Evolutionary conservation across 2,888 invertebrate species (phyloP).

Genomic region (Monopis laevigella): DNA sequence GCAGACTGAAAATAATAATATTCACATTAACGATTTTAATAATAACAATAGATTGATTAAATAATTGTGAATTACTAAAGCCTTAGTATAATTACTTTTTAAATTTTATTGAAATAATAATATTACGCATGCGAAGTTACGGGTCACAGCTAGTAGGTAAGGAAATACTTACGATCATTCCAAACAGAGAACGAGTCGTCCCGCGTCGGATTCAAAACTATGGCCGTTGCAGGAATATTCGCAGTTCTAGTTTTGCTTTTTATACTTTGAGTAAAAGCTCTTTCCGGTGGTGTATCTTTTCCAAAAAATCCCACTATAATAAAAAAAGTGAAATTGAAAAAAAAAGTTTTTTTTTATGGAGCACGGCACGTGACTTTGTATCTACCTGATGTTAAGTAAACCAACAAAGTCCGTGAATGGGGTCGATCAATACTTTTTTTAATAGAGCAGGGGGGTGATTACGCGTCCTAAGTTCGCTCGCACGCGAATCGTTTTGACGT

Average conservation of each 20-base stretch:
- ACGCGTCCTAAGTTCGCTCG: too few relatives aligned
- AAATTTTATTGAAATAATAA: background rate
- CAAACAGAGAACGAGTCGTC: background rate
- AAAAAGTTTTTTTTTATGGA: background rate
- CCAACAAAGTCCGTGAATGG: too few relatives aligned
- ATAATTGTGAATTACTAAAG: background rate
- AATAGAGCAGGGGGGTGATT: too few relatives aligned
- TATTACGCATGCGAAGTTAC: background rate
- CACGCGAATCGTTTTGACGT: too few relatives aligned
- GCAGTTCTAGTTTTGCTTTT: background rate
- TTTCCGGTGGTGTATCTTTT: background rate
- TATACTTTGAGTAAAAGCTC: conserved; percentile 1
- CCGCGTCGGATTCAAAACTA: background rate
- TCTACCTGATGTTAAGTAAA: too few relatives aligned
- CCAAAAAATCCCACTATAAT: conserved; percentile 6
- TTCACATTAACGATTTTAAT: background rate
- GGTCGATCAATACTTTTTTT: too few relatives aligned
- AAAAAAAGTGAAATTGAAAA: too few relatives aligned
- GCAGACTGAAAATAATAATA: conserved; percentile 53
- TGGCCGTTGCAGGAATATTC: background rate
- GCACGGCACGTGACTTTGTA: too few relatives aligned
- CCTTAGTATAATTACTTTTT: background rate
- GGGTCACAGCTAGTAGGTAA: background rate
- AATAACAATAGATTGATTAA: background rate
- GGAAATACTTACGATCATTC: background rate